A percentile compares a stretch with the other conserved stretches of the same genome.
Conservation (phyloP, 2,797 vertebrate genomes). For the Thripadectes ignobilis region DNA sequence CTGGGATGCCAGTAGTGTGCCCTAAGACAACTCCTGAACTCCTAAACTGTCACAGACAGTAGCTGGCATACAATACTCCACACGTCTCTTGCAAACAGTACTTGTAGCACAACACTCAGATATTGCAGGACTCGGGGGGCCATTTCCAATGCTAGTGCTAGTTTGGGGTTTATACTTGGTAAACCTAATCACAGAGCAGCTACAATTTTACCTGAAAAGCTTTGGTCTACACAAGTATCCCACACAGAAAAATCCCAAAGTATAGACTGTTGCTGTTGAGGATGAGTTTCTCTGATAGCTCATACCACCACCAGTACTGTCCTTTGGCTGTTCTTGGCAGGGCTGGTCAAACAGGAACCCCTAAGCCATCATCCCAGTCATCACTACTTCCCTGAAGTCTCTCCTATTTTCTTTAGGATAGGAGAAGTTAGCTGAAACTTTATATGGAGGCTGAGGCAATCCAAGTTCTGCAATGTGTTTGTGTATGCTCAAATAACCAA, state of each 20-base stretch:
- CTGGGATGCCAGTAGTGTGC: not conserved
- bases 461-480: not conserved
- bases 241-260: not conserved
- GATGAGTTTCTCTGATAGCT: not conserved
- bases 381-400: not conserved
- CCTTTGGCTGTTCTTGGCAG: not conserved
- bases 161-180: not conserved
- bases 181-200: not conserved
- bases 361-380: not conserved
- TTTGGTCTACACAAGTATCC: not conserved
- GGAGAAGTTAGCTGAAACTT: not conserved
- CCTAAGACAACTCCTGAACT: not conserved
- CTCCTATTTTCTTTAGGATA: not conserved
- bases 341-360: not conserved
- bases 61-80: not conserved
- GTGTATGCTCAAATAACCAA: not conserved
- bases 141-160: not conserved
- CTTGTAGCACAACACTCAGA: not conserved
- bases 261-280: not conserved
- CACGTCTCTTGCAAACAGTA: not conserved
- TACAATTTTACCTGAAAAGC: not conserved
- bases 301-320: not conserved
- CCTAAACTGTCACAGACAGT: not conserved
- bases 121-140: not conserved
- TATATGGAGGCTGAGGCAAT: not conserved